A percentile compares a stretch with the other conserved stretches of the same genome.
Evolutionary conservation across 2,888 invertebrate genomes (phyloP).

Genomic region (Platycheirus rosarum): DNA sequence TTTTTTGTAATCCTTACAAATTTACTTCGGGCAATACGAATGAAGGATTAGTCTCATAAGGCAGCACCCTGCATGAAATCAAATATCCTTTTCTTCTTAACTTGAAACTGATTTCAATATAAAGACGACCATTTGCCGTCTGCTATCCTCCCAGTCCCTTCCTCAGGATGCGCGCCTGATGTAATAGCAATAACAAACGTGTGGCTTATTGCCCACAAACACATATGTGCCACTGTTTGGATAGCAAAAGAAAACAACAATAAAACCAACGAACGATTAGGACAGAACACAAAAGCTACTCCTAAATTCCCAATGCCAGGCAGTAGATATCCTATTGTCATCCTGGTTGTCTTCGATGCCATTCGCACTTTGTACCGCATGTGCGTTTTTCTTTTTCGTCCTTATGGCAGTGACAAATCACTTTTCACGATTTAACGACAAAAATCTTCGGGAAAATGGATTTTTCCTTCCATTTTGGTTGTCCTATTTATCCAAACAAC

Average conservation of each 20-base stretch:
- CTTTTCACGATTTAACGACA: conserved; percentile 64
- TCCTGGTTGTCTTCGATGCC: conserved; percentile 62
- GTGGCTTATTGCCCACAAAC: conserved; percentile 49
- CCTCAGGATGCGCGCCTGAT: too few relatives aligned
- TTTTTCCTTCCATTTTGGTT: conserved; percentile 51
- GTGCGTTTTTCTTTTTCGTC: conserved; percentile 34
- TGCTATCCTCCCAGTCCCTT: too few relatives aligned
- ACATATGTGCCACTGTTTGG: conserved; percentile 47
- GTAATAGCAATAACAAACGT: conserved; percentile 35
- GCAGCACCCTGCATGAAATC: too few relatives aligned
- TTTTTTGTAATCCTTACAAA: too few relatives aligned
- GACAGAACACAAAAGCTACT: conserved; percentile 45
- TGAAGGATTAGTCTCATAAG: too few relatives aligned
- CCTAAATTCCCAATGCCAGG: conserved; percentile 35
- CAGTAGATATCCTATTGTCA: conserved; percentile 55
- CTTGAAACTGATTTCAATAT: too few relatives aligned
- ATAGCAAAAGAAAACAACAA: conserved; percentile 19
- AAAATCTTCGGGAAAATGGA: conserved; percentile 69
- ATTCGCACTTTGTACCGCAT: conserved; percentile 61
- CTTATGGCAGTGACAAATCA: conserved; percentile 69
- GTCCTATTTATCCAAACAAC: conserved; percentile 53
- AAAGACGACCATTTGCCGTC: too few relatives aligned
- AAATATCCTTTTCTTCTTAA: too few relatives aligned
- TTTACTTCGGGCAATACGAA: too few relatives aligned
- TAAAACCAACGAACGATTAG: conserved; percentile 10